Conservation (phyloP, 2,113 vertebrate species). For the Trinectes maculatus region DNA sequence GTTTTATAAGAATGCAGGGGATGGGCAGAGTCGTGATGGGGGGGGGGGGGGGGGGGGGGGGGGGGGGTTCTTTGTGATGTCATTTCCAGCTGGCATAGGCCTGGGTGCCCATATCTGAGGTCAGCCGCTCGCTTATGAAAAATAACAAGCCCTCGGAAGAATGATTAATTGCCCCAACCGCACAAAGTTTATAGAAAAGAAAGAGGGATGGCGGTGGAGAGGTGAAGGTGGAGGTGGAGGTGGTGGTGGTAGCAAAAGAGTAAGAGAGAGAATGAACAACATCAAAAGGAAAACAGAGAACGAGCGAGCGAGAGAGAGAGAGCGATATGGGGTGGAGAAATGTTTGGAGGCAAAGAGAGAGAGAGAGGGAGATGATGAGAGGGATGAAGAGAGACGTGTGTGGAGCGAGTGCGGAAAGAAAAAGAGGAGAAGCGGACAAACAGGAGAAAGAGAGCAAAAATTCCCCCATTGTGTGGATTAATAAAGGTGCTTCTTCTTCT, state of each 20-base stretch:
- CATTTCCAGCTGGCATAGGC: constrained; percentile 54
- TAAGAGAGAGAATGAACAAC: constrained; percentile 3
- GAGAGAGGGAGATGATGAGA: neutral
- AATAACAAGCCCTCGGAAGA: constrained; percentile 45
- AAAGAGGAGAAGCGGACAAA: constrained; percentile 27
- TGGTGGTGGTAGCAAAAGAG: constrained; percentile 16
- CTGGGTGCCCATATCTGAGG: constrained; percentile 36
- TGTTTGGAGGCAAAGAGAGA: neutral
- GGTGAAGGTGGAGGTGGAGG: constrained; percentile 4
- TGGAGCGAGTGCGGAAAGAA: neutral
- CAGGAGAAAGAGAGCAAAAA: constrained; percentile 43
- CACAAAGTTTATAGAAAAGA: constrained; percentile 54
- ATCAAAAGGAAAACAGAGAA: constrained; percentile 2
- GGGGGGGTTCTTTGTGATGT: constrained; percentile 31
- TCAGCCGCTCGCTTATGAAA: constrained; percentile 54
- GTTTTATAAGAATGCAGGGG: constrained; percentile 18
- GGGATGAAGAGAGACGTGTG: too few species aligned
- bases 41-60: neutral
- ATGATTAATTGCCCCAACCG: constrained; percentile 65
- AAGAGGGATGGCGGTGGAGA: neutral
- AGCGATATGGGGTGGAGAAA: neutral
- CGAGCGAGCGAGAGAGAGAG: neutral
- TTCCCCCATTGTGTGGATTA: too few species aligned
- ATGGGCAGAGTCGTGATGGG: neutral
- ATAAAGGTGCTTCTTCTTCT: neutral